Base-by-base conservation (phyloP, 2,797 vertebrate genomes). In the Squalus acanthias region DNA sequence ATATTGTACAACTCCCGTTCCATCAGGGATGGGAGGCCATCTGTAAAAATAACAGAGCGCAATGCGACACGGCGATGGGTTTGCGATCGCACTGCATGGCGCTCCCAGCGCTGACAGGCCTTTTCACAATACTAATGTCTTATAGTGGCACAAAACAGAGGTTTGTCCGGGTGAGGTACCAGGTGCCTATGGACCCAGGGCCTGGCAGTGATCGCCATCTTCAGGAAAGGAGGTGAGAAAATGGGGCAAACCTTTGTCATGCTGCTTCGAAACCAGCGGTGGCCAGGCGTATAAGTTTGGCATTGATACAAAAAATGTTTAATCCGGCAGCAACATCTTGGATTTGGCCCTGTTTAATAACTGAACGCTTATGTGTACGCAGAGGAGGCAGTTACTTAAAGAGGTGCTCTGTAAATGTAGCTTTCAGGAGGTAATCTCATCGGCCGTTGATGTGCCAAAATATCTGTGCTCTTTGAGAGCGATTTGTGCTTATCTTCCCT, bases 381-480 rank as follows among this genome's bases (percentile, higher is more conserved):
- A 57, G 22, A 95, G 1, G 15, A 76, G 57, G 50, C 70, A 57
- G 9, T 76, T 72, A 7, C 50, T 95, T 74, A 95, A 76, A 76
- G 94, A 76, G 50, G 29, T 57, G 10, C 94, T 57, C 70, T 95
- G 24, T n/a, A 72, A 95, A 95, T 95, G 50, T 95, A 57, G 50
- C 50, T 53, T 53, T 76, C 72, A 60, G 72, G 70, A 76, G 53
- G 70, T 95, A 95, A 95, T 95, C 94, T 95, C 94, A 95, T 57
- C 76, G 94, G 94, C 50, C 70, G 76, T 95, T 95, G 94, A 57
- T 95, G 46, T 76, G 53, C 50, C 94, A 95, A 95, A 26, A 76
- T 95, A 95, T 95, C 94, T 60, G 8, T n/a, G 26, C 69, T 95
- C 50, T 95, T 95, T 76, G 94, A 95, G 94, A 74, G 7, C 15